phyloP scores from a whole-genome alignment of 2,113 vertebrate species.

The Ginglymostoma cirratum region DNA sequence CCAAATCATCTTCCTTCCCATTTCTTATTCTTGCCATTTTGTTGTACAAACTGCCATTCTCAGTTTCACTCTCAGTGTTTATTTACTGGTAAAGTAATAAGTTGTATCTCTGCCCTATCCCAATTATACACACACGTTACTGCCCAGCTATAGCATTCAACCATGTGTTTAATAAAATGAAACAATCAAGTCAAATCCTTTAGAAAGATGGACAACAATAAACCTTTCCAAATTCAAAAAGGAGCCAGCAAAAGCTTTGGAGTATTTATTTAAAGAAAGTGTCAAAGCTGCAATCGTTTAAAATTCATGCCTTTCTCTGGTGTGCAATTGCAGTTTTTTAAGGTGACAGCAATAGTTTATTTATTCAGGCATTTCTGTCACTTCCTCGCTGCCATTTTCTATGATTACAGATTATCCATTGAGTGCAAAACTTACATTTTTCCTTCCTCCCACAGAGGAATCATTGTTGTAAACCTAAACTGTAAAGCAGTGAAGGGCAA shows the following conservation, averaged over 20 bases:
- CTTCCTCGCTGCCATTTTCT: neutral
- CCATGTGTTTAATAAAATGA: neutral
- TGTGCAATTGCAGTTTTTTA: constrained; percentile 25
- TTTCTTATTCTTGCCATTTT: neutral
- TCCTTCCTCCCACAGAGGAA: neutral
- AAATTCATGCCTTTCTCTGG: constrained; percentile 26
- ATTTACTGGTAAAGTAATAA: neutral
- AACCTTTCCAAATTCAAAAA: neutral
- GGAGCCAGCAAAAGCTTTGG: neutral
- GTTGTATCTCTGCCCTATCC: too few species aligned
- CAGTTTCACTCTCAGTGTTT: neutral
- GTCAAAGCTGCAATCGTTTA: neutral
- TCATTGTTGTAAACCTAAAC: neutral
- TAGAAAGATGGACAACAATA: neutral
- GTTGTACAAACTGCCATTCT: neutral
- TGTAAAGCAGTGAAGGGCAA: neutral
- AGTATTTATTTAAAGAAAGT: neutral
- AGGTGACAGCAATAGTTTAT: constrained; percentile 10
- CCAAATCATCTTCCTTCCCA: neutral
- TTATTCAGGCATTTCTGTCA: constrained; percentile 31
- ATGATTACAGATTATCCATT: constrained; percentile 14
- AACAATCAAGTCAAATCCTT: neutral
- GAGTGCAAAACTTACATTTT: constrained; percentile 14
- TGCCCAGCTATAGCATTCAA: neutral
- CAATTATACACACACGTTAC: neutral